Evolutionary conservation across 1,140 invertebrate genomes (phyloP).

Genomic region (Cylas formicarius): DNA sequence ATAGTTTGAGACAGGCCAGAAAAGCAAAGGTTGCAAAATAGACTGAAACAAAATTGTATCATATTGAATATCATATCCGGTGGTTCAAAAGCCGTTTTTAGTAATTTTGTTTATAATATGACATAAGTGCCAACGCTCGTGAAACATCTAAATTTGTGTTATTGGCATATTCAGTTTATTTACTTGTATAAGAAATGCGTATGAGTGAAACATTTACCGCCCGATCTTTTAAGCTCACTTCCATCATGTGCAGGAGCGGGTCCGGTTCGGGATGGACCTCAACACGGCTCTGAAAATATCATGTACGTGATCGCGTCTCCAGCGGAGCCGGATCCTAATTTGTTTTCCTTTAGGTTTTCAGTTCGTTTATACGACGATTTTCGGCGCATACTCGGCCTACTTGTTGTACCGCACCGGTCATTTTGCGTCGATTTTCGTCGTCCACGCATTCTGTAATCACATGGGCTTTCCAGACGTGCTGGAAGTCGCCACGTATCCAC

Average conservation of each 20-base stretch:
- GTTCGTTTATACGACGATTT: conserved; percentile 83
- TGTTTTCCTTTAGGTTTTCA: conserved; percentile 67
- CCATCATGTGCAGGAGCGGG: conserved; percentile 81
- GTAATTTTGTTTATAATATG: no score
- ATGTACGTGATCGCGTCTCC: conserved; percentile 47
- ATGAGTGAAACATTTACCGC: background rate
- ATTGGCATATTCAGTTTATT: no score
- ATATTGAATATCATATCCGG: no score
- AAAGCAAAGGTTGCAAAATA: no score
- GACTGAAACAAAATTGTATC: no score
- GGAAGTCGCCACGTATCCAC: conserved; percentile 63
- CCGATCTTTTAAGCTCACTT: conserved; percentile 67
- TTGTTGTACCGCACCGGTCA: conserved; percentile 81
- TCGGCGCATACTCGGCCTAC: conserved; percentile 89
- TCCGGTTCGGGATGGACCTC: conserved; percentile 60
- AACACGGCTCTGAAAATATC: conserved; percentile 61
- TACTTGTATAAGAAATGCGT: background rate
- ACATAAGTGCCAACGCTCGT: no score
- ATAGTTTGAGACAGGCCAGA: no score
- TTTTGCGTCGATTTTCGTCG: conserved; percentile 78
- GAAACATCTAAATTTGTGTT: no score
- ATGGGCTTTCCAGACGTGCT: conserved; percentile 90
- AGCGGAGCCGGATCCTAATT: conserved; percentile 13
- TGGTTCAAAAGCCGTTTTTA: no score
- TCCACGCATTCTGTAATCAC: conserved; percentile 91